A percentile compares a stretch with the other conserved stretches of the same genome.
Conservation (phyloP, 2,888 invertebrate species). For the Polymixis flavicincta region DNA sequence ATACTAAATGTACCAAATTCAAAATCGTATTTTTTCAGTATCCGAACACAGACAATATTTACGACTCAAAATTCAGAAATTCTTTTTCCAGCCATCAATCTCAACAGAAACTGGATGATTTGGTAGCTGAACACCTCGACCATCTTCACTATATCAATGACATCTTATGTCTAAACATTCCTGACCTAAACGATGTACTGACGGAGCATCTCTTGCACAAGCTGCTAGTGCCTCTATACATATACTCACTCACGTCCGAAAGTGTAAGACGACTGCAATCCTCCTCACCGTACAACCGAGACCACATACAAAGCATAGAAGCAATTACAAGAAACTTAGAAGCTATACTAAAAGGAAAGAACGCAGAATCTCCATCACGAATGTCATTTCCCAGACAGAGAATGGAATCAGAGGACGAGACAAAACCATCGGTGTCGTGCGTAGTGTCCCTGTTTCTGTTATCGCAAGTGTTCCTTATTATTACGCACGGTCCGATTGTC, state of each 20-base stretch:
- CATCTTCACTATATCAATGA: slow-evolving; percentile 99
- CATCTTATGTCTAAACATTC: slow-evolving; percentile 97
- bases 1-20: slow-evolving; percentile 62
- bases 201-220: slow-evolving; percentile 98
- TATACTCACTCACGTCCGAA: slow-evolving; percentile 95
- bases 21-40: slow-evolving; percentile 49
- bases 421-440: slow-evolving; percentile 95
- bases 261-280: slow-evolving; percentile 74
- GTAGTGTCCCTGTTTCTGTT: slow-evolving; percentile 97
- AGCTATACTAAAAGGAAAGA: slow-evolving; percentile 91
- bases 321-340: slow-evolving; percentile 92
- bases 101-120: slow-evolving; percentile 96
- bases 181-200: slow-evolving; percentile 97
- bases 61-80: slow-evolving; percentile 58
- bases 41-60: slow-evolving; percentile 46
- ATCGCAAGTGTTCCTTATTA: slow-evolving; percentile 98
- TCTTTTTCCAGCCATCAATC: slow-evolving; percentile 95
- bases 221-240: slow-evolving; percentile 97
- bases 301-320: slow-evolving; percentile 90
- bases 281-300: slow-evolving; percentile 85
- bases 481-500: slow-evolving; percentile 97
- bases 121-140: slow-evolving; percentile 99
- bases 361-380: slow-evolving; percentile 87
- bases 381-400: slow-evolving; percentile 82
- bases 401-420: slow-evolving; percentile 89